Percentiles rank a stretch among this genome's conserved stretches.
Conservation (phyloP, 2,797 vertebrate genomes). For the Lutjanus campechanus region DNA sequence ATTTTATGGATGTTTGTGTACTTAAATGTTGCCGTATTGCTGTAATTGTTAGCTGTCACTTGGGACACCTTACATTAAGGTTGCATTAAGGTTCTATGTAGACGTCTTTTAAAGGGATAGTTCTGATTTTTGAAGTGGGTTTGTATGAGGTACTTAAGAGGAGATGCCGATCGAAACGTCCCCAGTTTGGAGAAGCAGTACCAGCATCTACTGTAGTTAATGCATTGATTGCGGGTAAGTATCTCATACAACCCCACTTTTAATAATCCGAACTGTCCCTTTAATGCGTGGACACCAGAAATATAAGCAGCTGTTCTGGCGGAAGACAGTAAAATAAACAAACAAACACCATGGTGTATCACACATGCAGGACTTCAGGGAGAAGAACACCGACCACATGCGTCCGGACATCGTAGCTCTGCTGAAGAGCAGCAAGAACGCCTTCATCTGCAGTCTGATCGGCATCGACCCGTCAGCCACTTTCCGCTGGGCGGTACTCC, state of each 20-base stretch:
- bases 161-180: no score
- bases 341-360: not conserved
- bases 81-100: no score
- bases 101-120: not conserved
- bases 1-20: not conserved
- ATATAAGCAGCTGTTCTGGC: not conserved
- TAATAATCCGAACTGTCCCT: no score
- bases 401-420: slow-evolving; percentile 96
- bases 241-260: no score
- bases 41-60: not conserved
- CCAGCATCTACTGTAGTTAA: no score
- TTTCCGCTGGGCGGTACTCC: slow-evolving; percentile 96
- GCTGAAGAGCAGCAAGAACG: slow-evolving; percentile 94
- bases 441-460: slow-evolving; percentile 96
- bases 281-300: no score
- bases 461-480: slow-evolving; percentile 95
- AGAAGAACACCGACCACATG: slow-evolving; percentile 99
- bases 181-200: no score
- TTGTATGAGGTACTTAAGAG: no score
- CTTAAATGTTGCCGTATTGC: not conserved
- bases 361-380: slow-evolving; percentile 92
- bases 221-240: no score
- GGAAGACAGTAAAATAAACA: not conserved
- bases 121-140: no score
- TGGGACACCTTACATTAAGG: not conserved